Conservation (phyloP, 1,140 invertebrate species). For the Trinorchestia longiramus region DNA sequence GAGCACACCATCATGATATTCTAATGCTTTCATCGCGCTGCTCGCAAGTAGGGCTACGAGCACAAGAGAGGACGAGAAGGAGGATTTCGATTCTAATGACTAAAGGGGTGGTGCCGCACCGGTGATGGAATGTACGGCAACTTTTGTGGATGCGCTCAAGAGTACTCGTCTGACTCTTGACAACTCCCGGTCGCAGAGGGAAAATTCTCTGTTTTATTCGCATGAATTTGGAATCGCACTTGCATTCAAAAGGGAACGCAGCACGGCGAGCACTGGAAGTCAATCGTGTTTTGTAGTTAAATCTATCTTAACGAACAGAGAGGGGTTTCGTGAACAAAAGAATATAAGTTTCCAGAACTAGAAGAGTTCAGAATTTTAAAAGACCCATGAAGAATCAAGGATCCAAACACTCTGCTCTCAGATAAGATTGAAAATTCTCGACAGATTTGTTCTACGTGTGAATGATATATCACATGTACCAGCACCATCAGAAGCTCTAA, state of each 20-base stretch:
- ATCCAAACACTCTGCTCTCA: neutral
- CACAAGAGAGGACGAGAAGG: neutral
- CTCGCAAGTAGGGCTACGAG: neutral
- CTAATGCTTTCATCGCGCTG: too few species aligned
- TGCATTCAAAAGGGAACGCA: neutral
- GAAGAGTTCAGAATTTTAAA: neutral
- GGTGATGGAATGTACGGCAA: conserved; percentile 16
- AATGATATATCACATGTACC: too few species aligned
- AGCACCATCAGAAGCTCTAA: neutral
- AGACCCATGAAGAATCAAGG: neutral
- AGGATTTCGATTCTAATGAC: conserved; percentile 36
- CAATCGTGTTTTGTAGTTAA: neutral
- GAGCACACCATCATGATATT: too few species aligned
- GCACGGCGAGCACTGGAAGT: neutral
- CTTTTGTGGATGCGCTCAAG: conserved; percentile 51
- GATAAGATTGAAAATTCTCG: neutral
- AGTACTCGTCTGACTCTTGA: conserved; percentile 26
- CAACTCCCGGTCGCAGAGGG: neutral
- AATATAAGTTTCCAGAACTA: neutral
- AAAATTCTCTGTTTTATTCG: conserved; percentile 40
- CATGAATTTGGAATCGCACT: conserved; percentile 32
- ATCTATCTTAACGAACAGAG: neutral
- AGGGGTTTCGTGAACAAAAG: neutral
- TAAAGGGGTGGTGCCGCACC: neutral
- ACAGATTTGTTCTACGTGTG: neutral